Evolutionary conservation across 2,113 vertebrate genomes (phyloP), one percentile per base, ranked within the genome.

Genomic region (Ophiodon elongatus): DNA sequence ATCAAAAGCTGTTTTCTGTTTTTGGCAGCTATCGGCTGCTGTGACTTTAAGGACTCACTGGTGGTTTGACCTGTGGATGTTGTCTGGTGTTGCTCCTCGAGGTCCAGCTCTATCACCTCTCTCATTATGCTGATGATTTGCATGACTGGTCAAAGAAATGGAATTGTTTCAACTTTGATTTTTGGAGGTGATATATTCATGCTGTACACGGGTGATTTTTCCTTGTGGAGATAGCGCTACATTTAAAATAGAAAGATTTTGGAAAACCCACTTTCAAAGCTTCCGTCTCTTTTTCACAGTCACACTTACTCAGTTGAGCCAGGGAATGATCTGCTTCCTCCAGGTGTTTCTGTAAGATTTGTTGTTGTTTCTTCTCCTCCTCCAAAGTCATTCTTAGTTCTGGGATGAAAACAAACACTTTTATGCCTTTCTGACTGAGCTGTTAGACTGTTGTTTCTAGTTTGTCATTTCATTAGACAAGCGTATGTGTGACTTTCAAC

Each of bases 241-340:
- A 37, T 52, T 35, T 62, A 33, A 45, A 69, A n/a, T 27, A 37
- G 15, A 50, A 25, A 47, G 8, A 59, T 35, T 33, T 50, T 0
- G 0, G 21, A 43, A 31, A 70, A 70, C 27, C 37, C 23, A 23
- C 14, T 63, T 63, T 33, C 6, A 33, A 1, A 31, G 17, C 41
- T n/a, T 31, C 17, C 17, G 21, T 33, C 10, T 64, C 62, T 64
- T 27, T 39, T 6, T 64, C 13, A 54, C 33, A 86, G 86, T 64
- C 31, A 73, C 56, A 86, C 90, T 89, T 63, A 93, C 92, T 80
- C 45, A 74, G 41, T 14, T 90, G 74, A 41, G 86, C 14, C 35
- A 82, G 45, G 6, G 14, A 1, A 21, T 72, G 57, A 0, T 93
- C 86, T 5, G 15, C 8, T n/a, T 63, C 65, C 69, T 84, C 76